Evolutionary conservation across 1,140 invertebrate genomes (phyloP).

Genomic region (Maconellicoccus hirsutus): DNA sequence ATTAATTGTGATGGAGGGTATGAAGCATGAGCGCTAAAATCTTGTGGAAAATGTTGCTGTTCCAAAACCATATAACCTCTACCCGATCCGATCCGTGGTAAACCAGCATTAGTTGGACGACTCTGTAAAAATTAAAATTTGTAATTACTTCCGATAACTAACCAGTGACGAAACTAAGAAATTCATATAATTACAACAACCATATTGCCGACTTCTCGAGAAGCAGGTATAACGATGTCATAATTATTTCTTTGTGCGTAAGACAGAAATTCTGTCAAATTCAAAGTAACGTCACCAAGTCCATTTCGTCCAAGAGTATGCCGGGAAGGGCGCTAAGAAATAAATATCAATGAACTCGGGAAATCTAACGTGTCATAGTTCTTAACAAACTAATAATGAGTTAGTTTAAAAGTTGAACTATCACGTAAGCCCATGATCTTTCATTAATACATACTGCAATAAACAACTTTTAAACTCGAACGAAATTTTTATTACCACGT

Average conservation of each 20-base stretch:
- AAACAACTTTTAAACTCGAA: too few species aligned
- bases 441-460: too few species aligned
- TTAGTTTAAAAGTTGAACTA: too few species aligned
- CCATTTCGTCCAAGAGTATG: neutral
- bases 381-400: too few species aligned
- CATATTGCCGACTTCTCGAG: neutral
- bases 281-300: neutral
- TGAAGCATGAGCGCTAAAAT: neutral
- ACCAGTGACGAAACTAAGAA: too few species aligned
- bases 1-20: neutral
- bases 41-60: neutral
- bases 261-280: neutral
- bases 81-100: neutral
- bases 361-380: too few species aligned
- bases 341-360: neutral
- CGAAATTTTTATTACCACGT: neutral
- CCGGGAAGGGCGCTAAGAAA: neutral
- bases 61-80: slow-evolving; percentile 3
- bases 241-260: neutral
- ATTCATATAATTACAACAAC: neutral
- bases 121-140: neutral
- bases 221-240: neutral
- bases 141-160: too few species aligned
- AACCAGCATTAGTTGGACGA: neutral
- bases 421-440: too few species aligned